Base-by-base conservation (phyloP, 35 echinoderm and acorn worm genomes). In the Nesometra sesokonis region DNA sequence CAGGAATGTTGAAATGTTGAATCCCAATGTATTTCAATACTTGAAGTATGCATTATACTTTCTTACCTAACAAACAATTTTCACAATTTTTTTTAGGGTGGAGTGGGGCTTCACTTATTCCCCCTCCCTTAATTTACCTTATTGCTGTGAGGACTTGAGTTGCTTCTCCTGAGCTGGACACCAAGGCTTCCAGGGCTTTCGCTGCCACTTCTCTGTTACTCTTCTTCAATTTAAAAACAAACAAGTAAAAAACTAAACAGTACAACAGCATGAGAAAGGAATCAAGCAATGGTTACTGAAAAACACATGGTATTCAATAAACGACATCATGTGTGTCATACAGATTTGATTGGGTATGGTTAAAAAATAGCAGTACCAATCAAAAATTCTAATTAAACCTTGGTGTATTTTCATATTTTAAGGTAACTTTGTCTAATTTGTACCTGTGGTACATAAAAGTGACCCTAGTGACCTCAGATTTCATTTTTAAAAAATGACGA, bases 61-160 rank as follows among this genome's bases (percentile, higher is more conserved):
- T 36, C 33, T 84, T 27, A 85, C 23, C 23, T 4, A 77, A 77
- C 23, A 77, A 33, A 35, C 21, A 86, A 77, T 27, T 77, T 83
- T 7, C 11, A 11, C 11, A 3, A 3, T 46, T 29, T 29, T 78
- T 85, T 30, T 33, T 21, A 30, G 77, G 32, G 27, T 9, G 79
- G 1, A 2, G 13, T 32, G 11, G 17, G 5, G 79, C 37, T 33
- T 37, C 39, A n/a, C 17, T n/a, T 13, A 32, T 35, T 33, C 29
- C 17, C 31, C 35, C 33, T 23, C 9, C 57, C 1, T 19, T n/a
- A n/a, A n/a, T 36, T 29, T 86, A 97, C 91, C 94, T 97, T 33
- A 90, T 82, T 13, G 91, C 90, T 17, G 91, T 97, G 7, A 97
- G 86, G 9, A 93, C 82, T 80, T 97, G 94, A 30, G 84, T 93